Conservation (phyloP, 2,113 vertebrate genomes). For the Odocoileus virginianus region DNA sequence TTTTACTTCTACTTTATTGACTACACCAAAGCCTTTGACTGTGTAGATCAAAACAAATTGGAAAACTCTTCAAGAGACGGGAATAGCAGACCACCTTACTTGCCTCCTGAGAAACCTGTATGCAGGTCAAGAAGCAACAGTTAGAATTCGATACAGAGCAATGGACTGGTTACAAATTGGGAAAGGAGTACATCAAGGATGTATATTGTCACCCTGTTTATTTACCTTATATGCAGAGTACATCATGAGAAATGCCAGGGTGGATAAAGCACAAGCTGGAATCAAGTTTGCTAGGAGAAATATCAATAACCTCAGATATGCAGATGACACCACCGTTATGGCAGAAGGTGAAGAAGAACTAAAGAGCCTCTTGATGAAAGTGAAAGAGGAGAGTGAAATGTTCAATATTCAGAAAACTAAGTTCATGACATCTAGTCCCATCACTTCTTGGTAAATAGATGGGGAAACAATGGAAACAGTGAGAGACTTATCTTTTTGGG, state of each 20-base stretch:
- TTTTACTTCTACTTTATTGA: not conserved
- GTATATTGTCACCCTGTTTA: not conserved
- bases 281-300: not conserved
- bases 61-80: not conserved
- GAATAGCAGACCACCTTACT: not conserved
- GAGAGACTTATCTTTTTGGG: not conserved
- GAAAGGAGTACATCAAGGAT: not conserved
- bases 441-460: not conserved
- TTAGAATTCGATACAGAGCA: not conserved
- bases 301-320: not conserved
- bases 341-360: not conserved
- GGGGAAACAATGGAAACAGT: not conserved
- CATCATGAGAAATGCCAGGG: not conserved
- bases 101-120: not conserved
- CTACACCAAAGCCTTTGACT: not conserved
- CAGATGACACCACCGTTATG: not conserved
- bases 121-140: not conserved
- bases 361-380: not conserved
- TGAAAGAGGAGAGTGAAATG: not conserved
- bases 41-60: not conserved
- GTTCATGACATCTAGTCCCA: not conserved
- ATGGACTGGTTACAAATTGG: not conserved
- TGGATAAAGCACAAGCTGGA: not conserved
- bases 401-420: not conserved
- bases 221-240: not conserved